Base-by-base conservation (phyloP, 2,888 invertebrate genomes). In the Ephialtes manifestator region DNA sequence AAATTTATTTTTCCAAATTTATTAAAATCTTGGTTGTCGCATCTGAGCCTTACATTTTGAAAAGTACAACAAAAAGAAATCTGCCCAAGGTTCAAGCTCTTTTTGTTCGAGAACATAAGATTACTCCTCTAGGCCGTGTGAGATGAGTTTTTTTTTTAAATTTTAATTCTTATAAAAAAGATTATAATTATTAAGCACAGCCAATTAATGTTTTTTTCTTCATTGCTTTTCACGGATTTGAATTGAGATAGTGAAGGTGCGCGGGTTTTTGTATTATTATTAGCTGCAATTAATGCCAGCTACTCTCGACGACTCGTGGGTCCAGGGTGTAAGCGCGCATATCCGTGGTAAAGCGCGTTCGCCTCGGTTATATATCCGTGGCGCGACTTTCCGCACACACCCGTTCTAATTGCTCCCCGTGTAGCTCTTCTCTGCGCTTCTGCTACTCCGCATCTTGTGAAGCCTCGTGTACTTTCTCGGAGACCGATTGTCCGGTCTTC, bases 281-380 rank as follows among this genome's bases (percentile, higher is more conserved):
- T 91, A 91, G 89, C 79, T 86, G 88, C 90, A 91, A 91, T 91
- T 92, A 91, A 91, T 90, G 28, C 39, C 89, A 89, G 90, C 89
- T 86, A 90, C 90, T 89, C 86, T 91, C 89, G 88, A 89, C 85
- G 48, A 55, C 55, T 65, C 55, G 28, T 58, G 70, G 71, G 63
- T 75, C 80, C 18, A 39, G 31, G 75, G 75, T 75, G 79, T 71
- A 84, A 84, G 76, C 80, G 75, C 88, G 86, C 86, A 51, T 51
- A 89, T 88, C 91, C 92, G 91, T 91, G 90, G 87, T 89, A 91
- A 91, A 87, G 87, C 91, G 89, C 89, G 88, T 91, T 91, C 86
- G 90, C 87, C 89, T 89, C 92, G 91, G 90, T 89, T 91, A 90
- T 91, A 86, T 80, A 83, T 83, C 91, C 89, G 89, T 90, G 87